A percentile compares a stretch with the other conserved stretches of the same genome.
Evolutionary conservation across 2,797 vertebrate genomes (phyloP).

Genomic region (Octomys mimax): DNA sequence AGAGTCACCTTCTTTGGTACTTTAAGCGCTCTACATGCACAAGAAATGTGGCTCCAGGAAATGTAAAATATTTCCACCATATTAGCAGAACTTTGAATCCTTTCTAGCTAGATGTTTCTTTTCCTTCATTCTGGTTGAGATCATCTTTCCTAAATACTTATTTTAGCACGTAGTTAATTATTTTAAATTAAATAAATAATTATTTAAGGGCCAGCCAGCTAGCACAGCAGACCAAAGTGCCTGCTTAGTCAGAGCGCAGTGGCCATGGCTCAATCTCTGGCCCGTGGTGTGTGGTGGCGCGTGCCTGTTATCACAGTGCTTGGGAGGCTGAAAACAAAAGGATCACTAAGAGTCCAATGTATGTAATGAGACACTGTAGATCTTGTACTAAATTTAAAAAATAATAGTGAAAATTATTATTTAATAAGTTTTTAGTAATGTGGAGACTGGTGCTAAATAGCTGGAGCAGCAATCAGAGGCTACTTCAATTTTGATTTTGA

Average conservation of each 20-base stretch:
- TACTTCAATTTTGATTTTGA: neutral
- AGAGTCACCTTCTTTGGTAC: neutral
- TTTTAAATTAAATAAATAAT: neutral
- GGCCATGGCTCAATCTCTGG: too few relatives aligned
- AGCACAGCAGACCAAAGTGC: too few relatives aligned
- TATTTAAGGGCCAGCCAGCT: too few relatives aligned
- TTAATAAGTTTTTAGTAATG: neutral
- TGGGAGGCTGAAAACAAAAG: too few relatives aligned
- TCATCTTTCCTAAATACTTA: accelerated
- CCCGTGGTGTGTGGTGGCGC: too few relatives aligned
- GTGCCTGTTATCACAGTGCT: too few relatives aligned
- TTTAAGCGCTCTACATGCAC: neutral
- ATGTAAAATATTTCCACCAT: neutral
- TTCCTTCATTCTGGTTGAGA: neutral
- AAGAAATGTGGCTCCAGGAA: neutral
- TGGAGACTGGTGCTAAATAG: neutral
- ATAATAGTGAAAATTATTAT: neutral
- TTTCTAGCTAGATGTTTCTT: neutral
- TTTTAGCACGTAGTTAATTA: neutral
- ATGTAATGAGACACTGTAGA: too few relatives aligned
- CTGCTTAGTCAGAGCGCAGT: too few relatives aligned
- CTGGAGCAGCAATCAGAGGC: neutral
- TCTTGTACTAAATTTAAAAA: too few relatives aligned
- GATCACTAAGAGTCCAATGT: too few relatives aligned
- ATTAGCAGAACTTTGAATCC: neutral